Evolutionary conservation across 2,888 invertebrate genomes (phyloP).

Genomic region (Pseudanteris insignis): DNA sequence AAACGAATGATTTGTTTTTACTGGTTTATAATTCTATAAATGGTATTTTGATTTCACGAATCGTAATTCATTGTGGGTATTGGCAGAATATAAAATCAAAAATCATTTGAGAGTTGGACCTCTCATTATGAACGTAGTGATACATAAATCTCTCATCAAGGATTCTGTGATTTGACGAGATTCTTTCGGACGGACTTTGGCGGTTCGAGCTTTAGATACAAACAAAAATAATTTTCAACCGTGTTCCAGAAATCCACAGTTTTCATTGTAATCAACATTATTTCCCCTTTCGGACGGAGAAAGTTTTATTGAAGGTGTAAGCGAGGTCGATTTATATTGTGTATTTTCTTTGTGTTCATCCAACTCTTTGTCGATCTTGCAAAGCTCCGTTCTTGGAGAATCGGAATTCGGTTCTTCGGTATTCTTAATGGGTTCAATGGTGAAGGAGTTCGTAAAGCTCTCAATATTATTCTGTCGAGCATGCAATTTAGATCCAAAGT

Average conservation of each 20-base stretch:
- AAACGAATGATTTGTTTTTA: no score
- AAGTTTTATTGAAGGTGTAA: slow-evolving; percentile 38
- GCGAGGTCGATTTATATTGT: slow-evolving; percentile 12
- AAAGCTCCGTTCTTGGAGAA: not conserved
- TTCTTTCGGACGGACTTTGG: slow-evolving; percentile 64
- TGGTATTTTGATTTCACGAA: not conserved
- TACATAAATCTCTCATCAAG: slow-evolving; percentile 13
- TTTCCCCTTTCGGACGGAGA: slow-evolving; percentile 48
- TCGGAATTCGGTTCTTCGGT: not conserved
- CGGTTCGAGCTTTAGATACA: slow-evolving; percentile 50
- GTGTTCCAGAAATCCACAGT: slow-evolving; percentile 46
- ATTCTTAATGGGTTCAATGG: not conserved
- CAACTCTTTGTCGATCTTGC: not conserved
- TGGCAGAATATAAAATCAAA: no score
- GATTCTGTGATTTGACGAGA: slow-evolving; percentile 48
- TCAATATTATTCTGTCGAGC: slow-evolving; percentile 42
- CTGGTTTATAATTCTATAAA: no score
- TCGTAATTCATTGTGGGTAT: no score
- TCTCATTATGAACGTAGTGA: no score
- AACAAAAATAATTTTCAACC: slow-evolving; percentile 44
- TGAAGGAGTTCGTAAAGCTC: slow-evolving; percentile 7
- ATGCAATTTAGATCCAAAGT: slow-evolving; percentile 9
- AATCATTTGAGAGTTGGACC: no score
- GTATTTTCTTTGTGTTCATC: slow-evolving; percentile 9
- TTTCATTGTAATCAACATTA: slow-evolving; percentile 38